Percentiles rank a stretch among this genome's conserved stretches.
These are phyloP conservation scores for Capromys pilorides DNA, from an alignment of 2,797 vertebrate genomes.

Conservation along the genomic window DNA sequence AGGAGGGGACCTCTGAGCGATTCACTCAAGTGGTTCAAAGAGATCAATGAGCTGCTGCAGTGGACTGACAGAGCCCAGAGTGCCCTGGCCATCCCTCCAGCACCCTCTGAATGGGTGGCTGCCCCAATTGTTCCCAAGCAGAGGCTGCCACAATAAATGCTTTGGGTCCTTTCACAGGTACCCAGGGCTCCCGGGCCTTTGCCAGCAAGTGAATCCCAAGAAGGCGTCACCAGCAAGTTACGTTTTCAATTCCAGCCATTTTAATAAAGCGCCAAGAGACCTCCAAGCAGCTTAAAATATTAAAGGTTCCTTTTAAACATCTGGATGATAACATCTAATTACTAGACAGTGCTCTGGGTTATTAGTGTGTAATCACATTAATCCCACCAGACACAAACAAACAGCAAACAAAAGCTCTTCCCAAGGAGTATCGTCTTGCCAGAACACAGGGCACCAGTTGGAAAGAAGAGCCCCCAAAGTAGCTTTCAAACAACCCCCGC, in stretches of 20 bases:
- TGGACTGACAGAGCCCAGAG: conserved; percentile 64
- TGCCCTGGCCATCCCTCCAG: not conserved
- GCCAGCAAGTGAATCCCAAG: conserved; percentile 39
- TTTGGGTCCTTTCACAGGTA: conserved; percentile 63
- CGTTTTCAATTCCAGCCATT: conserved; percentile 55
- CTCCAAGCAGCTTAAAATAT: conserved; percentile 77
- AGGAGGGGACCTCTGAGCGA: conserved; percentile 77
- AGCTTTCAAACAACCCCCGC: not conserved
- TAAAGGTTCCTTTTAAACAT: conserved; percentile 74
- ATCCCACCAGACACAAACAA: conserved; percentile 68
- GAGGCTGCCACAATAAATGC: conserved; percentile 73
- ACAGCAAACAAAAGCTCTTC: conserved; percentile 60
- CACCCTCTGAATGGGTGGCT: conserved; percentile 70
- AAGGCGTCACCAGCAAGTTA: not conserved
- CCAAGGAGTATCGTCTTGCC: not conserved
- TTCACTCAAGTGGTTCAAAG: conserved; percentile 84
- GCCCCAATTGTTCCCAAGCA: conserved; percentile 75
- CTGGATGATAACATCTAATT: conserved; percentile 80
- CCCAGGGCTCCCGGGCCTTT: conserved; percentile 8
- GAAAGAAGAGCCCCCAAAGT: not conserved
- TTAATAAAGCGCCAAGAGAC: conserved; percentile 67
- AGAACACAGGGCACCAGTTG: no score
- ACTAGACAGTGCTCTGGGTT: conserved; percentile 70
- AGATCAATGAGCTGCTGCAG: conserved; percentile 78
- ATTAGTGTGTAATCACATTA: conserved; percentile 77